Percentiles rank a stretch among this genome's conserved stretches.
Evolutionary conservation across 53 echinoderm and acorn worm species (phyloP).

Genomic region (Henricia sp.): DNA sequence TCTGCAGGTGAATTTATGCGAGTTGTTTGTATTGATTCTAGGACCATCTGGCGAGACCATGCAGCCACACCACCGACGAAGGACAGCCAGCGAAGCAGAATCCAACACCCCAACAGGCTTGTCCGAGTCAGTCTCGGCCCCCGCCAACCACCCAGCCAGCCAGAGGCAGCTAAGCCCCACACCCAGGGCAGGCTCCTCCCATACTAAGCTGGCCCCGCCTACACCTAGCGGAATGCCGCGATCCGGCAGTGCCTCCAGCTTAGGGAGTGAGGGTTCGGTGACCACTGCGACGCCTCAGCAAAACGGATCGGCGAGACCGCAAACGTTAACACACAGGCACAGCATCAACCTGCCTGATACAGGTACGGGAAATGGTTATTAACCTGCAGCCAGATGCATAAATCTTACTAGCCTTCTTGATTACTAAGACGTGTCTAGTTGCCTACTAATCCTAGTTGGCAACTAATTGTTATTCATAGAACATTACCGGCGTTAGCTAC

Average conservation of each 20-base stretch:
- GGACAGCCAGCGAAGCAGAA: conserved; percentile 24
- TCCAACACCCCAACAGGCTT: background rate
- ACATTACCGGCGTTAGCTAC: no score
- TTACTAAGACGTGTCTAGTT: no score
- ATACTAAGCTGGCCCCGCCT: conserved; percentile 43
- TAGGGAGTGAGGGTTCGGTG: conserved; percentile 59
- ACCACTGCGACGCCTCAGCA: conserved; percentile 28
- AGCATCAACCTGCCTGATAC: conserved; percentile 11
- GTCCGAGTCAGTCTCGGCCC: conserved; percentile 31
- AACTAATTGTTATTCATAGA: no score
- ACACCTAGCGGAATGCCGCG: conserved; percentile 11
- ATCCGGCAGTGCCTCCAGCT: conserved; percentile 61
- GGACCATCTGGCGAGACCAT: conserved; percentile 88
- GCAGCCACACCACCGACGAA: conserved; percentile 80
- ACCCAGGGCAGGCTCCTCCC: background rate
- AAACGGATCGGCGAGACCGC: background rate
- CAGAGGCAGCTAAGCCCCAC: conserved; percentile 41
- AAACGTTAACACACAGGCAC: background rate
- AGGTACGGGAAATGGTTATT: conserved; percentile 1
- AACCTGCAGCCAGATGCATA: no score
- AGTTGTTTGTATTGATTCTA: no score
- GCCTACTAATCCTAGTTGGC: no score
- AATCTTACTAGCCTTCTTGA: no score
- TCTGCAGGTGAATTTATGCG: no score
- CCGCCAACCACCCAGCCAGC: conserved; percentile 30